Conservation (phyloP, 2,113 vertebrate genomes). For the Smithornis capensis region DNA sequence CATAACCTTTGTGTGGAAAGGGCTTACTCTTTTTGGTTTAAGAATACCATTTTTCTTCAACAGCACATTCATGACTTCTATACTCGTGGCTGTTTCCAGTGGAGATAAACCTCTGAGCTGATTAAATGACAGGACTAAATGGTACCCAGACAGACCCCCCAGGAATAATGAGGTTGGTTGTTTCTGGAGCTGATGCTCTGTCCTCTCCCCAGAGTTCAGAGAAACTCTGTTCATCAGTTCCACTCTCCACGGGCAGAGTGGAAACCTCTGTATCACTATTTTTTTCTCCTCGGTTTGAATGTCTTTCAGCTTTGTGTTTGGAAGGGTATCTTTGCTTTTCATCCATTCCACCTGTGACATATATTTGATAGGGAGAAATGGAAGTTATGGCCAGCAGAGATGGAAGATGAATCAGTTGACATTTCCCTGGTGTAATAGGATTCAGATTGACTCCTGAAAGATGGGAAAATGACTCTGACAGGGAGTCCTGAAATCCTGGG, state of each 20-base stretch:
- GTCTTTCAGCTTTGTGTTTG: background rate
- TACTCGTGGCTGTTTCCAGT: background rate
- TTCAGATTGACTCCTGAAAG: slow-evolving; percentile 14
- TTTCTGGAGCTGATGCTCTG: background rate
- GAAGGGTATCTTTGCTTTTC: slow-evolving; percentile 6
- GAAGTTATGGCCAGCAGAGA: background rate
- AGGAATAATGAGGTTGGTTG: background rate
- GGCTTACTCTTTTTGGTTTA: background rate
- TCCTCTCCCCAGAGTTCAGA: background rate
- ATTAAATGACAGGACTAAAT: background rate
- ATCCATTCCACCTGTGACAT: background rate
- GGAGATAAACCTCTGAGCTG: background rate
- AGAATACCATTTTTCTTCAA: background rate
- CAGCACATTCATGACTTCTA: background rate
- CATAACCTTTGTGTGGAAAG: slow-evolving; percentile 30
- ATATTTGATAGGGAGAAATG: slow-evolving; percentile 1
- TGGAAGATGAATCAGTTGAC: slow-evolving; percentile 8
- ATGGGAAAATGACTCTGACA: slow-evolving; percentile 29
- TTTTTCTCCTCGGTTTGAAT: background rate
- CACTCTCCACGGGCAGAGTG: background rate
- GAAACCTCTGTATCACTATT: background rate
- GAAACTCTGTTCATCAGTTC: background rate
- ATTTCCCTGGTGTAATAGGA: background rate
- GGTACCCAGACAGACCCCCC: background rate
- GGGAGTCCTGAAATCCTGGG: background rate